A percentile compares a stretch with the other conserved stretches of the same genome.
phyloP scores from a whole-genome alignment of 2,113 vertebrate genomes.

The Nyctereutes procyonoides region DNA sequence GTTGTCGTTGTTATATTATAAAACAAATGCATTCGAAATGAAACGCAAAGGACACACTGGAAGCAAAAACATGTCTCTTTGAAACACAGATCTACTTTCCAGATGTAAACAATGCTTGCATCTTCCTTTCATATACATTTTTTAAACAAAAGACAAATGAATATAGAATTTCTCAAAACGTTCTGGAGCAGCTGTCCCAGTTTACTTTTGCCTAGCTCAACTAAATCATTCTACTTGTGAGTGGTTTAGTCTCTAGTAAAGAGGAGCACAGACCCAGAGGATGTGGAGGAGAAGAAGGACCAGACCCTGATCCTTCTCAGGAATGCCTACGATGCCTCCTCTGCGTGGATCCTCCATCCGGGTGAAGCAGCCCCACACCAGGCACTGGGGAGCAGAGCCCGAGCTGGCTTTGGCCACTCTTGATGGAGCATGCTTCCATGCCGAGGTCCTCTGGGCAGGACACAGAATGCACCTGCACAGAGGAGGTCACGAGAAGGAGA shows the following conservation, averaged over 20 bases:
- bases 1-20: not conserved
- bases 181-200: fast-evolving
- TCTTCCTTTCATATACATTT: not conserved
- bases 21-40: not conserved
- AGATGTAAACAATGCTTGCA: not conserved
- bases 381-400: not conserved
- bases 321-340: not conserved
- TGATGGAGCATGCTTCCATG: not conserved
- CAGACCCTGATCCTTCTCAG: not conserved
- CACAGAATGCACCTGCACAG: not conserved
- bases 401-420: not conserved
- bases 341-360: fast-evolving
- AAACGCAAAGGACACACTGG: not conserved
- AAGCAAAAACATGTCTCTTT: not conserved
- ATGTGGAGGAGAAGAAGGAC: not conserved
- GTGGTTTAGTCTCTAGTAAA: not conserved
- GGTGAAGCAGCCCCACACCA: not conserved
- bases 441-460: not conserved
- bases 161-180: not conserved
- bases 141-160: not conserved
- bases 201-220: not conserved
- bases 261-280: not conserved
- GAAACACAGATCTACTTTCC: not conserved
- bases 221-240: not conserved
- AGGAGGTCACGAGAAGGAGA: not conserved